Evolutionary conservation across 2,113 vertebrate genomes (phyloP).

Genomic region (Engraulis encrasicolus): DNA sequence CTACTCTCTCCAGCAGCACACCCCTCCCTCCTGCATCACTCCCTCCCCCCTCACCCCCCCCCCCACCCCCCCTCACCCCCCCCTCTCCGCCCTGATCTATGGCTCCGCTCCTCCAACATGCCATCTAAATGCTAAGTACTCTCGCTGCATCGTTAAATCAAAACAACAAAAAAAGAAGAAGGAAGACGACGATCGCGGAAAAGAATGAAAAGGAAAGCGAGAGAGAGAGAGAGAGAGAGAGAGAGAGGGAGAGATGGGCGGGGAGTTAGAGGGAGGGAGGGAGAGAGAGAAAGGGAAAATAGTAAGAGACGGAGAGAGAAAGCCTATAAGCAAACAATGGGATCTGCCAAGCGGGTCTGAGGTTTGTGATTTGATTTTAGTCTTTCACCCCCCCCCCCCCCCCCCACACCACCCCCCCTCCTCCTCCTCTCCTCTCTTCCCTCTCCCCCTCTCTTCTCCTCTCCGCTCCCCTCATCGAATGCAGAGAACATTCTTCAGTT

Average conservation of each 20-base stretch:
- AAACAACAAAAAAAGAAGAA: conserved; percentile 73
- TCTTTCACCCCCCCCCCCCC: not conserved
- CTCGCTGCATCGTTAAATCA: conserved; percentile 75
- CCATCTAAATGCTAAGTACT: conserved; percentile 84
- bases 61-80: conserved; percentile 65
- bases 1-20: too few relatives aligned
- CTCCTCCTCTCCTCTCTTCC: not conserved
- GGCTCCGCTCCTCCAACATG: conserved; percentile 72
- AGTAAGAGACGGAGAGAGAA: conserved; percentile 39
- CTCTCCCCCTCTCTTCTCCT: not conserved
- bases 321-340: conserved; percentile 67
- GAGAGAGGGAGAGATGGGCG: conserved; percentile 41
- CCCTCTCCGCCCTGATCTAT: conserved; percentile 66
- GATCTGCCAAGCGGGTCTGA: conserved; percentile 59
- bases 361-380: conserved; percentile 66
- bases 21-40: too few relatives aligned
- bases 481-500: not conserved
- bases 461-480: conserved; percentile 18
- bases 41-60: conserved; percentile 63
- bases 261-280: conserved; percentile 52
- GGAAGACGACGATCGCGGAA: conserved; percentile 49
- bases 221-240: conserved; percentile 23
- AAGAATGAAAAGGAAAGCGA: conserved; percentile 13
- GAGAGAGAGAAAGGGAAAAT: not conserved
- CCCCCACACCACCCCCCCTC: not conserved